Percentiles rank a stretch among this genome's conserved stretches.
Conservation (phyloP, 2,888 invertebrate species). For the Drosophila engyochracea region DNA sequence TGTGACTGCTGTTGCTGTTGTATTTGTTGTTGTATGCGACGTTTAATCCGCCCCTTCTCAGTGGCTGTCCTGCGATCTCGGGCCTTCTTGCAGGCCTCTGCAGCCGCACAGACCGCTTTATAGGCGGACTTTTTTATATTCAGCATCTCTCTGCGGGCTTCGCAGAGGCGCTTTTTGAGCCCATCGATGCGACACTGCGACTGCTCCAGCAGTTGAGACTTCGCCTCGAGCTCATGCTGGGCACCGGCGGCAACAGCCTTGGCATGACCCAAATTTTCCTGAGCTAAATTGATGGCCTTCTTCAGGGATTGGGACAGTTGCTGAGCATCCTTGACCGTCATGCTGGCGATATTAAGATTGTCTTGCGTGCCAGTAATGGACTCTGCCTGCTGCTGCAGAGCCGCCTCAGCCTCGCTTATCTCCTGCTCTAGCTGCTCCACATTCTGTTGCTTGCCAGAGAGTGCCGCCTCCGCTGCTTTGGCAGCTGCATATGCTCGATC, state of each 20-base stretch:
- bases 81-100: slow-evolving; percentile 88
- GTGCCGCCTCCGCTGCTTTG: slow-evolving; percentile 90
- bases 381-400: slow-evolving; percentile 87
- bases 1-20: not conserved
- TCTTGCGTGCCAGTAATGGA: slow-evolving; percentile 87
- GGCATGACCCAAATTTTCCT: slow-evolving; percentile 87
- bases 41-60: not conserved
- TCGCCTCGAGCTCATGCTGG: slow-evolving; percentile 88
- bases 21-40: not conserved
- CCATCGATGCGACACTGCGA: slow-evolving; percentile 89
- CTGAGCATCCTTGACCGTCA: slow-evolving; percentile 88
- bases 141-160: slow-evolving; percentile 88
- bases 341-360: slow-evolving; percentile 87
- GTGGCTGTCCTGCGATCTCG: slow-evolving; percentile 27
- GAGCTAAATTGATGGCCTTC: slow-evolving; percentile 85
- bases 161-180: slow-evolving; percentile 87
- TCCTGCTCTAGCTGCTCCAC: slow-evolving; percentile 89
- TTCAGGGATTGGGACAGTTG: slow-evolving; percentile 86
- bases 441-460: slow-evolving; percentile 89
- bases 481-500: slow-evolving; percentile 90
- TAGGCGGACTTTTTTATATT: slow-evolving; percentile 90
- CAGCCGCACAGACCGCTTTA: slow-evolving; percentile 89
- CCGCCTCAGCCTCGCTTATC: slow-evolving; percentile 88
- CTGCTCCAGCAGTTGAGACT: slow-evolving; percentile 88
- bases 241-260: slow-evolving; percentile 88